phyloP scores from a whole-genome alignment of 2,797 vertebrate species.

The Calcarius lapponicus region DNA sequence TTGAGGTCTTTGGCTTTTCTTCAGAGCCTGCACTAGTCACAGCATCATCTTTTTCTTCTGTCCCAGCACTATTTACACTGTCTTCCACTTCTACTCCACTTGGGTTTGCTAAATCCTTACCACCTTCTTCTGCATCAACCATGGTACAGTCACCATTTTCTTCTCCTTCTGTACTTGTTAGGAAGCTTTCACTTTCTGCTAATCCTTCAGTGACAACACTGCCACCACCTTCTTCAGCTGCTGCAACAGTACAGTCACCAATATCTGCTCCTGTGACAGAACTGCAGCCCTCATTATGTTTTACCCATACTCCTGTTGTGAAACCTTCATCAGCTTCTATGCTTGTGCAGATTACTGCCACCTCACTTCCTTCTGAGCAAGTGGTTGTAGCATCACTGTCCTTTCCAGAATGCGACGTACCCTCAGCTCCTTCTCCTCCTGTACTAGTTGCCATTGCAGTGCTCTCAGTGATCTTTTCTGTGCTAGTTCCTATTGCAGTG shows the following conservation, averaged over 20 bases:
- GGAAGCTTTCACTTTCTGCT: slow-evolving; percentile 72
- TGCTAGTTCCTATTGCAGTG: slow-evolving; percentile 24
- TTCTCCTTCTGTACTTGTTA: slow-evolving; percentile 75
- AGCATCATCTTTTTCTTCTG: slow-evolving; percentile 81
- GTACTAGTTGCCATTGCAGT: slow-evolving; percentile 61
- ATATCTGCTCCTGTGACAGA: not conserved
- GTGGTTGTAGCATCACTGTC: slow-evolving; percentile 71
- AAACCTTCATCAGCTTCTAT: slow-evolving; percentile 80
- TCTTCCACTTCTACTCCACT: slow-evolving; percentile 12
- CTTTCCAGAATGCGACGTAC: not conserved
- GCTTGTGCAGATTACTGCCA: slow-evolving; percentile 67
- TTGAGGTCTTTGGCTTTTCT: slow-evolving; percentile 67
- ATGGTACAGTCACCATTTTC: slow-evolving; percentile 61
- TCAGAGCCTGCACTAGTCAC: slow-evolving; percentile 82
- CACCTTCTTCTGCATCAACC: slow-evolving; percentile 55
- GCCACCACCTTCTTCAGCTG: slow-evolving; percentile 70
- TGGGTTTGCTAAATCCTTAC: not conserved
- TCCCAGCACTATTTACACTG: slow-evolving; percentile 34
- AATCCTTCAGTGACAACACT: slow-evolving; percentile 74
- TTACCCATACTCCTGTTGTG: not conserved
- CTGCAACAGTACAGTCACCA: slow-evolving; percentile 70
- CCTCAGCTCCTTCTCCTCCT: slow-evolving; percentile 16
- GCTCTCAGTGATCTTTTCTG: slow-evolving; percentile 43
- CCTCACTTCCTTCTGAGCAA: slow-evolving; percentile 45
- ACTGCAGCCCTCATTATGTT: not conserved